phyloP scores from a whole-genome alignment of 2,113 vertebrate species.

The Donacobius atricapilla region DNA sequence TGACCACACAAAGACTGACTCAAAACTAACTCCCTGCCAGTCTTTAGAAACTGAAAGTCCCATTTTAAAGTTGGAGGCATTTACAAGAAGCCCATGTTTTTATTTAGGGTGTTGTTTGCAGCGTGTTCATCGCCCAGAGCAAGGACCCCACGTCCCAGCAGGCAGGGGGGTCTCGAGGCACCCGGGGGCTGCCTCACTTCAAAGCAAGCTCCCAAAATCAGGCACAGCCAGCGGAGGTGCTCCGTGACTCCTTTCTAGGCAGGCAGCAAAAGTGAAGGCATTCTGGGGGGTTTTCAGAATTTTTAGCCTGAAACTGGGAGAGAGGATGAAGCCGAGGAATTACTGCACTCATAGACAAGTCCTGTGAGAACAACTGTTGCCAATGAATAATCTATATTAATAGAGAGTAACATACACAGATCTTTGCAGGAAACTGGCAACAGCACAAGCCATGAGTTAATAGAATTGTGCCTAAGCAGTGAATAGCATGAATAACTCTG shows the following conservation, averaged over 20 bases:
- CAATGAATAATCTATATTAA: not conserved
- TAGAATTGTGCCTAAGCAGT: not conserved
- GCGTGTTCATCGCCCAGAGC: not conserved
- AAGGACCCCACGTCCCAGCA: not conserved
- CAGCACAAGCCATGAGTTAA: not conserved
- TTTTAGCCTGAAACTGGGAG: not conserved
- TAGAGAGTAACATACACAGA: fast-evolving
- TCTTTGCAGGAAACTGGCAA: not conserved
- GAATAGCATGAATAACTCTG: not conserved
- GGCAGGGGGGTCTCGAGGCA: not conserved
- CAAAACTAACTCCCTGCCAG: conserved; percentile 10
- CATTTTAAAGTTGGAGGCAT: not conserved
- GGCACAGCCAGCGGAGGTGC: not conserved
- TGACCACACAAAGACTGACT: conserved; percentile 60
- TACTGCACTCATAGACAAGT: not conserved
- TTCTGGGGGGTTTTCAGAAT: not conserved
- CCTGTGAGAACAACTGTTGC: not conserved
- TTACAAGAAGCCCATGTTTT: not conserved
- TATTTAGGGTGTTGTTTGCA: not conserved
- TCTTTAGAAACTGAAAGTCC: conserved; percentile 45
- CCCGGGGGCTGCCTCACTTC: not conserved
- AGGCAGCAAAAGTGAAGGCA: not conserved
- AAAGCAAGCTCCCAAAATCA: not conserved
- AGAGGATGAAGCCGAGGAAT: not conserved
- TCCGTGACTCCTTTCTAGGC: not conserved